phyloP scores from a whole-genome alignment of 1,140 invertebrate species.

The Portunus trituberculatus region DNA sequence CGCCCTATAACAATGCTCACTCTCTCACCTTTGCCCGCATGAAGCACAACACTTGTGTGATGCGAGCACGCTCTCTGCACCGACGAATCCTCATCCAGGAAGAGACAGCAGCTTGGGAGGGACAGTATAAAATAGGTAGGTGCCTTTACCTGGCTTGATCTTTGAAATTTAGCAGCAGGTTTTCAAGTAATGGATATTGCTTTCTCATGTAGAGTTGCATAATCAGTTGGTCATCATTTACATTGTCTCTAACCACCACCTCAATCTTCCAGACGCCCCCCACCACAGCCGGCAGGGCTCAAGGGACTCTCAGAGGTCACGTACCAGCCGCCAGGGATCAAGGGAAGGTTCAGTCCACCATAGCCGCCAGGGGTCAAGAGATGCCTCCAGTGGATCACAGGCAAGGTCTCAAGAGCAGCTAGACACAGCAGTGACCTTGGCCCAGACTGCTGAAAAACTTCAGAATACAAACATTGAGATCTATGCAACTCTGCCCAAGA shows the following conservation, averaged over 20 bases:
- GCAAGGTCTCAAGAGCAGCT: conserved; percentile 79
- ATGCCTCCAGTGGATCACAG: conserved; percentile 82
- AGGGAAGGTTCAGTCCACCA: conserved; percentile 77
- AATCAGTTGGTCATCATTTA: no score
- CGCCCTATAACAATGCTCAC: conserved; percentile 94
- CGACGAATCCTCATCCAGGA: conserved; percentile 80
- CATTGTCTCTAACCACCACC: not conserved
- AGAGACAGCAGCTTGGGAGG: conserved; percentile 86
- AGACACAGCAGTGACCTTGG: conserved; percentile 78
- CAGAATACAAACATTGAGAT: conserved; percentile 88
- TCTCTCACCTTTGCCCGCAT: conserved; percentile 93
- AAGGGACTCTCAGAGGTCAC: conserved; percentile 85
- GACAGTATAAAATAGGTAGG: conserved; percentile 80
- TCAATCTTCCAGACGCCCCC: conserved; percentile 81
- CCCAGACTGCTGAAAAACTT: conserved; percentile 83
- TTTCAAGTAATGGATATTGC: not conserved
- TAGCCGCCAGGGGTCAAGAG: conserved; percentile 84
- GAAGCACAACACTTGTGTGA: conserved; percentile 96
- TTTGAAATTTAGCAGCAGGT: not conserved
- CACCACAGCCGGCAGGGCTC: conserved; percentile 89
- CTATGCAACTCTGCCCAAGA: conserved; percentile 94
- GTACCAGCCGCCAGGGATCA: conserved; percentile 82
- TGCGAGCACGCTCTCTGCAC: conserved; percentile 92
- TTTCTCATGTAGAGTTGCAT: no score
- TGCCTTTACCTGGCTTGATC: not conserved